Conservation (phyloP, 1,140 invertebrate species). For the Bombus superbus region DNA sequence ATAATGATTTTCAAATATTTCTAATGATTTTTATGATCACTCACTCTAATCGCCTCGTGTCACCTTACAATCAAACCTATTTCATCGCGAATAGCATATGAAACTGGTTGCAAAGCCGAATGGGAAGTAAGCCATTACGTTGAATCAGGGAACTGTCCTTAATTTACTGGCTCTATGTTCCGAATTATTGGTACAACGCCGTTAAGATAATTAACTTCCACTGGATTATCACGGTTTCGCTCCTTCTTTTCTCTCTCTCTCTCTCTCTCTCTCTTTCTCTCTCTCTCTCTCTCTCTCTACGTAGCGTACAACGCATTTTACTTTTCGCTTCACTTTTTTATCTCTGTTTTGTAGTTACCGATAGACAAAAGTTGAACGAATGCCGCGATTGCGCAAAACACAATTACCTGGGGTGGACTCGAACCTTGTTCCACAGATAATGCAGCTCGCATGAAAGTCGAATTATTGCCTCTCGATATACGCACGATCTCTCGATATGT, state of each 20-base stretch:
- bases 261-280: no score
- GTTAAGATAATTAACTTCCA: constrained; percentile 43
- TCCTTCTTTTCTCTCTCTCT: constrained; percentile 2
- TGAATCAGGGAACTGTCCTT: constrained; percentile 66
- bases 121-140: constrained; percentile 67
- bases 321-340: neutral
- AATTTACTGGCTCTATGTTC: constrained; percentile 55
- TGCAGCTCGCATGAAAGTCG: constrained; percentile 21
- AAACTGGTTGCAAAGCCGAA: constrained; percentile 58
- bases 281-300: no score
- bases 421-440: constrained; percentile 41
- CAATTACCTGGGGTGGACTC: constrained; percentile 39
- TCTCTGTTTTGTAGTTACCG: neutral
- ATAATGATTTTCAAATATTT: neutral
- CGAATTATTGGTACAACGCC: constrained; percentile 49
- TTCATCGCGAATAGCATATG: constrained; percentile 37
- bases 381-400: constrained; percentile 41
- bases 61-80: constrained; percentile 48
- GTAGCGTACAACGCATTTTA: neutral
- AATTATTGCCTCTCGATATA: constrained; percentile 12
- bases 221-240: neutral
- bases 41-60: constrained; percentile 30
- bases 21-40: neutral
- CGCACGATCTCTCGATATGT: no score
- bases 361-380: constrained; percentile 35